phyloP scores from a whole-genome alignment of 2,888 invertebrate genomes.

The Brenthis daphne region DNA sequence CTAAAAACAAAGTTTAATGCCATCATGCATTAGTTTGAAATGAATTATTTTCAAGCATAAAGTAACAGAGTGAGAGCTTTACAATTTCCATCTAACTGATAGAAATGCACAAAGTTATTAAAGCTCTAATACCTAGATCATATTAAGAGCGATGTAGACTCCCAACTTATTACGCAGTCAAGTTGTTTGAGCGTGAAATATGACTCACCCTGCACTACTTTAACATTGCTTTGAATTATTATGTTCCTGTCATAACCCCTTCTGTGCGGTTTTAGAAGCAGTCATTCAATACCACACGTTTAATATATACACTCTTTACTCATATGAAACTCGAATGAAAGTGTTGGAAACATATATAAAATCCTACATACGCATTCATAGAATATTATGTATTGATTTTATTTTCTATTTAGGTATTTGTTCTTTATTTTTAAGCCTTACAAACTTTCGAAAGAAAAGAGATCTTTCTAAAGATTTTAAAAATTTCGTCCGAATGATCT shows the following conservation, averaged over 20 bases:
- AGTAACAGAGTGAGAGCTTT: constrained; percentile 1
- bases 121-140: constrained; percentile 17
- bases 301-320: too few relatives aligned
- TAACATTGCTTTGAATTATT: constrained; percentile 16
- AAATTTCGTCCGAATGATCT: too few relatives aligned
- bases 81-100: constrained; percentile 9
- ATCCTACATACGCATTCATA: too few relatives aligned
- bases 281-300: too few relatives aligned
- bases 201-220: constrained; percentile 16
- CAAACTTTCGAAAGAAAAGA: too few relatives aligned
- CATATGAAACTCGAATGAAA: too few relatives aligned
- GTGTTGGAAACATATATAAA: too few relatives aligned
- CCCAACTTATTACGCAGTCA: constrained; percentile 21
- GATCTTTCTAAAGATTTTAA: too few relatives aligned
- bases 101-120: constrained; percentile 19
- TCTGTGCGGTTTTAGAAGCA: constrained; percentile 5
- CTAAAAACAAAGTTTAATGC: too few relatives aligned
- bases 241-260: constrained; percentile 13
- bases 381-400: too few relatives aligned
- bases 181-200: constrained; percentile 20
- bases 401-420: too few relatives aligned
- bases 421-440: too few relatives aligned
- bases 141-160: constrained; percentile 9
- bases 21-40: background rate
- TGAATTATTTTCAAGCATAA: background rate